Evolutionary conservation across 1,140 invertebrate genomes (phyloP).

Genomic region (Drosophila dunni): DNA sequence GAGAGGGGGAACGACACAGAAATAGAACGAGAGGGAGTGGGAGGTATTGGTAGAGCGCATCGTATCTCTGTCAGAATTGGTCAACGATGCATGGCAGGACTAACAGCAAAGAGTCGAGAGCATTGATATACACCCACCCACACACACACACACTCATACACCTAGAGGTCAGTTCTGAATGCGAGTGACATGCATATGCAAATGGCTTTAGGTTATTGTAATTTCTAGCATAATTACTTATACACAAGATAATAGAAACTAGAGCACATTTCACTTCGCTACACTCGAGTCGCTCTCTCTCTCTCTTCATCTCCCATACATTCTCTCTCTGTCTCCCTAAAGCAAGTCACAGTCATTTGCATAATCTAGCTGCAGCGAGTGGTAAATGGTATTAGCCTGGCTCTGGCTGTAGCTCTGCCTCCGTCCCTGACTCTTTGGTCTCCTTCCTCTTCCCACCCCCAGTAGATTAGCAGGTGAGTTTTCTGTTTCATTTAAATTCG

Average conservation of each 20-base stretch:
- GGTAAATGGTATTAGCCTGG: constrained; percentile 33
- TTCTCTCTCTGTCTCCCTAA: not conserved
- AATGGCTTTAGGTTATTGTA: constrained; percentile 68
- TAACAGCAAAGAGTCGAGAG: constrained; percentile 33
- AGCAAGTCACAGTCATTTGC: constrained; percentile 56
- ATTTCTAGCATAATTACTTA: constrained; percentile 76
- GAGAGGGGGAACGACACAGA: too few species aligned
- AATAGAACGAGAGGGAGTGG: too few species aligned
- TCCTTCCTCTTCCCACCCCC: not conserved
- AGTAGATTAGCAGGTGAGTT: constrained; percentile 32
- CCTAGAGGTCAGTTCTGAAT: constrained; percentile 10
- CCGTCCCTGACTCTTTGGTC: not conserved
- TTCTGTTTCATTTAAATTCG: constrained; percentile 29
- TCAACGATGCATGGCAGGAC: constrained; percentile 22
- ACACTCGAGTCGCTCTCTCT: not conserved
- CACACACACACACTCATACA: not conserved
- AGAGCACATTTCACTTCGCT: constrained; percentile 7
- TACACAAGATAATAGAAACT: constrained; percentile 66
- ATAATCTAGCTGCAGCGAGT: constrained; percentile 49
- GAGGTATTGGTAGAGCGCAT: not conserved
- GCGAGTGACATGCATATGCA: constrained; percentile 48
- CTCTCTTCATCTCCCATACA: not conserved
- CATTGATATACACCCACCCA: constrained; percentile 12
- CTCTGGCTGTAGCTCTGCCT: constrained; percentile 24
- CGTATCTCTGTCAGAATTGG: constrained; percentile 17